Conservation (phyloP, 2,113 vertebrate genomes). For the Phainopepla nitens region DNA sequence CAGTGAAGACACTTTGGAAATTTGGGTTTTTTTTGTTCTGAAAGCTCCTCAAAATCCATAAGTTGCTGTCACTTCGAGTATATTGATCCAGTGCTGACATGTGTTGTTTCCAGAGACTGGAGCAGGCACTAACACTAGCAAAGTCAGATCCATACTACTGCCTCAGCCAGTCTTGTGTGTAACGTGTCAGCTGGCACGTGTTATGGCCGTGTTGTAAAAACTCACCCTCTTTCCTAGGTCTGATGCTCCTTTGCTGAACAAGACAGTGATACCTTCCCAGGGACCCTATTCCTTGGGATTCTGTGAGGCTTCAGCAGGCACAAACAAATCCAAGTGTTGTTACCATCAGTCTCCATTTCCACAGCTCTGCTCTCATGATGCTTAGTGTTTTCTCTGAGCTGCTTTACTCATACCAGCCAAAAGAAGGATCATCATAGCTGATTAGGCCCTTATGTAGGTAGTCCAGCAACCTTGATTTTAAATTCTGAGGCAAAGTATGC, state of each 20-base stretch:
- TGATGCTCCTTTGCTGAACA: not conserved
- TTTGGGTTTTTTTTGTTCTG: not conserved
- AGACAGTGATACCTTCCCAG: not conserved
- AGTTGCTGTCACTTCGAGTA: slow-evolving; percentile 28
- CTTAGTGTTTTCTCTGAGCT: not conserved
- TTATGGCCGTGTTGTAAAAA: not conserved
- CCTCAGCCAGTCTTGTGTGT: not conserved
- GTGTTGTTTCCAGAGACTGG: slow-evolving; percentile 11
- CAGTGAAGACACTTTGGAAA: not conserved
- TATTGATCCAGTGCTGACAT: slow-evolving; percentile 34
- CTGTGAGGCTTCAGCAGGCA: not conserved
- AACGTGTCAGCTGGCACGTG: slow-evolving; percentile 3
- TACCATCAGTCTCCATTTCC: not conserved
- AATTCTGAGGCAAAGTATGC: not conserved
- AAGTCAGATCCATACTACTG: slow-evolving; percentile 3
- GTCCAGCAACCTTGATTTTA: not conserved
- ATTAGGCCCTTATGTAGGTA: not conserved
- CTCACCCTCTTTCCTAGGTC: not conserved
- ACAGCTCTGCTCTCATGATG: not conserved
- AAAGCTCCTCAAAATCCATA: slow-evolving; percentile 47
- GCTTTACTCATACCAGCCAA: not conserved
- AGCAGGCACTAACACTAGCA: not conserved
- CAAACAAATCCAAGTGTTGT: not conserved
- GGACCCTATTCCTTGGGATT: not conserved
- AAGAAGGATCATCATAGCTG: not conserved